A percentile compares a stretch with the other conserved stretches of the same genome.
phyloP scores from a whole-genome alignment of 2,888 invertebrate species.

The Meganola albula region DNA sequence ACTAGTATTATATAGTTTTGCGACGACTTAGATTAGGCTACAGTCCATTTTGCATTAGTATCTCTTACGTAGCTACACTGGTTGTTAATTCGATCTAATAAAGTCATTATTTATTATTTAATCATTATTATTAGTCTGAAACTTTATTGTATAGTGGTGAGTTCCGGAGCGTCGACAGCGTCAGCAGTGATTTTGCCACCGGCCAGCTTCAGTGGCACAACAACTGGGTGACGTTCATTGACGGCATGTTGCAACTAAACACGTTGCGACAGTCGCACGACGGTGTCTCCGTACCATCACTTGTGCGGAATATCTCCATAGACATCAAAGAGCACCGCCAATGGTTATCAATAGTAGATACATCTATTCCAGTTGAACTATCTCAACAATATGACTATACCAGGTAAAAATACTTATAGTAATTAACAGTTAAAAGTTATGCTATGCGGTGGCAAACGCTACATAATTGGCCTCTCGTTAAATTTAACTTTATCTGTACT shows the following conservation, averaged over 20 bases:
- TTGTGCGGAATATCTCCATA: slow-evolving; percentile 29
- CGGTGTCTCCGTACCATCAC: slow-evolving; percentile 79
- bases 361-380: slow-evolving; percentile 12
- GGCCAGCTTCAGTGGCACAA: slow-evolving; percentile 78
- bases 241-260: slow-evolving; percentile 87
- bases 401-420: no score
- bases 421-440: no score
- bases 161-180: slow-evolving; percentile 33
- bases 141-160: slow-evolving; percentile 29
- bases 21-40: no score
- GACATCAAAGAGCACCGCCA: slow-evolving; percentile 27
- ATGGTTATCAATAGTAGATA: slow-evolving; percentile 1
- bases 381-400: slow-evolving; percentile 7
- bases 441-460: no score
- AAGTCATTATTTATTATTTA: no score
- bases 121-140: no score
- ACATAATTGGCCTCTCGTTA: no score
- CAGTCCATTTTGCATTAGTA: no score
- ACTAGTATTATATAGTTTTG: no score
- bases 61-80: no score
- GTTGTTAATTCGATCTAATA: no score
- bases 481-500: no score
- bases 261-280: slow-evolving; percentile 78
- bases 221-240: slow-evolving; percentile 89
- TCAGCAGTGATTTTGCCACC: slow-evolving; percentile 27